Evolutionary conservation across 2,797 vertebrate genomes (phyloP).

Genomic region (Crocodylus rhombifer): DNA sequence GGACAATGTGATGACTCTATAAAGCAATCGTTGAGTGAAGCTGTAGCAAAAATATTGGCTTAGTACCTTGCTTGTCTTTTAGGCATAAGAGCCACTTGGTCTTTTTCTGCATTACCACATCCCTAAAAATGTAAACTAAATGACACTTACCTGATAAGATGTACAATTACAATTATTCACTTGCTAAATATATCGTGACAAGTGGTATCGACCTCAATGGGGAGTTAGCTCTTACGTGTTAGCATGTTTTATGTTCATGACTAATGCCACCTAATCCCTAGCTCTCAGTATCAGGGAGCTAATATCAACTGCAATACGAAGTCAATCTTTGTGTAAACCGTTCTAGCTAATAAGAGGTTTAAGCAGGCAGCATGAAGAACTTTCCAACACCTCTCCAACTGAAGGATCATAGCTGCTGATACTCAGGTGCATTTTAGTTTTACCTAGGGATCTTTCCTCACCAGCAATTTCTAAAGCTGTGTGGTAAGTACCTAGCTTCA

Average conservation of each 20-base stretch:
- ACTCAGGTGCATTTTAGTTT: fast-evolving
- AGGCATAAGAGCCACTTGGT: not conserved
- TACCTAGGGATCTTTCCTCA: not conserved
- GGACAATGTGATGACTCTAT: not conserved
- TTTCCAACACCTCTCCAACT: not conserved
- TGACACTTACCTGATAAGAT: not conserved
- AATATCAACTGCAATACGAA: not conserved
- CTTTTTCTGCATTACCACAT: not conserved
- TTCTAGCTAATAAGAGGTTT: not conserved
- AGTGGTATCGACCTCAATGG: fast-evolving
- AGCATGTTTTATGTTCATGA: not conserved
- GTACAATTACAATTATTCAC: not conserved
- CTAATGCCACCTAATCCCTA: not conserved
- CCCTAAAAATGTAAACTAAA: fast-evolving
- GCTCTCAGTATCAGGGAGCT: not conserved
- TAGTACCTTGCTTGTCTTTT: not conserved
- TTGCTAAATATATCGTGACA: fast-evolving
- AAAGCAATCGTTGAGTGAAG: not conserved
- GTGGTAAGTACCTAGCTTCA: not conserved
- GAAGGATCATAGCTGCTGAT: not conserved
- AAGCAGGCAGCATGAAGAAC: not conserved
- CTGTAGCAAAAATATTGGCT: not conserved
- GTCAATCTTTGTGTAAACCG: not conserved
- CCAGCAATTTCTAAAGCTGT: fast-evolving
- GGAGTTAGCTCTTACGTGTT: not conserved